A percentile compares a stretch with the other conserved stretches of the same genome.
phyloP scores from a whole-genome alignment of 2,888 invertebrate genomes.

The Nemotelus pantherinus region DNA sequence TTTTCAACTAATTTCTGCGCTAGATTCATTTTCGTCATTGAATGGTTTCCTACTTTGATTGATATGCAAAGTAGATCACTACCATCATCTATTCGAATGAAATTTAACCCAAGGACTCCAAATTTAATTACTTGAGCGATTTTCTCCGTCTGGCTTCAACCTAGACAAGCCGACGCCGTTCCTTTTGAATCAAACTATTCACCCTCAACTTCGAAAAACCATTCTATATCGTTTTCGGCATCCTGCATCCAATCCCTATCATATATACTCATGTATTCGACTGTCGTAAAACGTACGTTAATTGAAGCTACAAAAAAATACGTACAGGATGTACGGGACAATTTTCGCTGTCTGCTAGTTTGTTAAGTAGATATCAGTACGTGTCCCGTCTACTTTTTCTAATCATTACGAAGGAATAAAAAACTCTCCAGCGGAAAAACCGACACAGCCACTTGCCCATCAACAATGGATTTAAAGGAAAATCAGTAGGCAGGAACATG shows the following conservation, averaged over 20 bases:
- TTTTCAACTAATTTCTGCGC: too few relatives aligned
- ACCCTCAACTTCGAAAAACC: not conserved
- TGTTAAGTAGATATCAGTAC: constrained; percentile 32
- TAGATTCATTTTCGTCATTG: too few relatives aligned
- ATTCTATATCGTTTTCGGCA: not conserved
- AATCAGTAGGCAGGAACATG: constrained; percentile 41
- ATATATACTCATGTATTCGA: not conserved
- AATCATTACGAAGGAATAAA: constrained; percentile 4
- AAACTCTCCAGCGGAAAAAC: not conserved
- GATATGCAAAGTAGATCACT: constrained; percentile 11
- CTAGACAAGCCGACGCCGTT: constrained; percentile 41
- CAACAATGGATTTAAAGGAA: constrained; percentile 19
- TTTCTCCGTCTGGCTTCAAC: constrained; percentile 1
- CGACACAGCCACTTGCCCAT: constrained; percentile 17
- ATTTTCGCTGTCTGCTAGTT: constrained; percentile 8
- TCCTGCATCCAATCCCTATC: not conserved
- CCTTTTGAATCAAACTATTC: constrained; percentile 15
- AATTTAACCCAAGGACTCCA: constrained; percentile 16
- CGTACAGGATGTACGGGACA: constrained; percentile 21
- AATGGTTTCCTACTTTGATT: not conserved
- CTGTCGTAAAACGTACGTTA: not conserved
- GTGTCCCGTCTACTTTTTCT: not conserved
- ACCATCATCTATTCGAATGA: not conserved
- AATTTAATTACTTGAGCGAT: constrained; percentile 41
- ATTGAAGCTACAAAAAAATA: not conserved